phyloP scores from a whole-genome alignment of 2,888 invertebrate genomes.

The Brachyopa scutellaris region DNA sequence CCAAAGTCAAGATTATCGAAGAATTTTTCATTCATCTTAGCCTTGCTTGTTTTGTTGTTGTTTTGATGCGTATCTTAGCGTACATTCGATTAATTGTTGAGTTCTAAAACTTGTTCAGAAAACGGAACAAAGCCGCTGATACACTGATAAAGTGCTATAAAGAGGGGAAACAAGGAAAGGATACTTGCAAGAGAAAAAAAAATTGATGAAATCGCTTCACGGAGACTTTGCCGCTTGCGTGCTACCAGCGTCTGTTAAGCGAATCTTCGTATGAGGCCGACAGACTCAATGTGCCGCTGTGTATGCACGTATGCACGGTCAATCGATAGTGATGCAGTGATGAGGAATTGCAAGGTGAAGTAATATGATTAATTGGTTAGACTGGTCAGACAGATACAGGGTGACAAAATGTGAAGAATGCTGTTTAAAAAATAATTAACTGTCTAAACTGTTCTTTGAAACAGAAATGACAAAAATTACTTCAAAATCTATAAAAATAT shows the following conservation, averaged over 20 bases:
- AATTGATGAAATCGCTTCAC: not conserved
- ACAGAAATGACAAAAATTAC: not conserved
- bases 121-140: conserved; percentile 44
- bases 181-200: not conserved
- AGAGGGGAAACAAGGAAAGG: not conserved
- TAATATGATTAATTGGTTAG: conserved; percentile 73
- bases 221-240: conserved; percentile 11
- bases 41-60: not conserved
- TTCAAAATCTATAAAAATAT: no score
- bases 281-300: conserved; percentile 67
- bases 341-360: conserved; percentile 74
- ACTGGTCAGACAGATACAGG: conserved; percentile 69
- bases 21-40: conserved; percentile 27
- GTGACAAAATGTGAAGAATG: conserved; percentile 55
- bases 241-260: conserved; percentile 16
- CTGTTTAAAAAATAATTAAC: no score
- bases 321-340: conserved; percentile 71
- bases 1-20: conserved; percentile 1
- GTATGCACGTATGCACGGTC: conserved; percentile 71
- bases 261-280: conserved; percentile 22
- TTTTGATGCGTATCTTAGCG: conserved; percentile 37
- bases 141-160: conserved; percentile 24
- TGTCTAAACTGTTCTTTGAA: no score
- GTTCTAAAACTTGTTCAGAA: conserved; percentile 42
- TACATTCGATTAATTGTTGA: conserved; percentile 40